phyloP scores from a whole-genome alignment of 2,888 invertebrate genomes.

The Saturnia pavonia region DNA sequence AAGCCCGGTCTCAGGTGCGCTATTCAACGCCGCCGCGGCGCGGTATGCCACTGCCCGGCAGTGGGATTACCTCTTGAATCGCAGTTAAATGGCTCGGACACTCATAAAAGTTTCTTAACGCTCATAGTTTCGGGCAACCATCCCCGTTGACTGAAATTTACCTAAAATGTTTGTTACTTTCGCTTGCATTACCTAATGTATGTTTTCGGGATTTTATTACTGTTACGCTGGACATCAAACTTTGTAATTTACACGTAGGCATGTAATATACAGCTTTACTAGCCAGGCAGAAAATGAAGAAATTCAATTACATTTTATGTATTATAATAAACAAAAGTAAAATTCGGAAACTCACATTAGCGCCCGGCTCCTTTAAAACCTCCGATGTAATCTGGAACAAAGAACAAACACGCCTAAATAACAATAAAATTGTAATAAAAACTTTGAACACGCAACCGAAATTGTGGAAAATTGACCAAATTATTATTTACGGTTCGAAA shows the following conservation, averaged over 20 bases:
- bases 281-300: conserved; percentile 41
- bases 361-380: conserved; percentile 76
- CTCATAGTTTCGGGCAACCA: conserved; percentile 69
- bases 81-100: conserved; percentile 71
- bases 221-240: conserved; percentile 53
- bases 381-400: conserved; percentile 81
- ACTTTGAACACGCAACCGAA: conserved; percentile 80
- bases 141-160: conserved; percentile 65
- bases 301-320: conserved; percentile 67
- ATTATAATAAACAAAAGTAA: conserved; percentile 67
- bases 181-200: conserved; percentile 56
- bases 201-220: conserved; percentile 60
- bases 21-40: conserved; percentile 48
- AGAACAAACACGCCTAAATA: conserved; percentile 82
- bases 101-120: conserved; percentile 80
- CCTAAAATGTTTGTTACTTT: conserved; percentile 60
- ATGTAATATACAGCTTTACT: conserved; percentile 36
- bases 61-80: conserved; percentile 76
- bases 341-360: conserved; percentile 80
- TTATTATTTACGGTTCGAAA: conserved; percentile 79
- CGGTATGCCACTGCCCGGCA: conserved; percentile 24
- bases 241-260: conserved; percentile 57
- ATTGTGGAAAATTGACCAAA: conserved; percentile 81
- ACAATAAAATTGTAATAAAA: conserved; percentile 82
- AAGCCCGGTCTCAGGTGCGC: conserved; percentile 75